These are phyloP conservation scores for Eupeodes luniger DNA, from an alignment of 2,888 invertebrate genomes.

Conservation along the genomic window DNA sequence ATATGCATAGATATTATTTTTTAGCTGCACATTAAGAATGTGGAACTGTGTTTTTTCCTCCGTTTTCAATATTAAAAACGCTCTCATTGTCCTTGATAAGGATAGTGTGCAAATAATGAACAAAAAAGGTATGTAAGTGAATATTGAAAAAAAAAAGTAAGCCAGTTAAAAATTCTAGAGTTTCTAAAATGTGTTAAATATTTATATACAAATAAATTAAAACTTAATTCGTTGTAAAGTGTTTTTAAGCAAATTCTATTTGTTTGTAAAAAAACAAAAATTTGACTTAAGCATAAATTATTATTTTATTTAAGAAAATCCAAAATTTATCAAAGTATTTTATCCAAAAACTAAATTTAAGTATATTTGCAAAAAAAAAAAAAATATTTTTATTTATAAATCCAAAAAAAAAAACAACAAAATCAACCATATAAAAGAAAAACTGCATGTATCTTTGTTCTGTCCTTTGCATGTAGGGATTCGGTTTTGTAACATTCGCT, in stretches of 20 bases:
- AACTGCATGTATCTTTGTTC: slow-evolving; percentile 96
- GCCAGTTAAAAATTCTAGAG: not conserved
- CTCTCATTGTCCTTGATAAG: too few species aligned
- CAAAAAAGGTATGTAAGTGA: too few species aligned
- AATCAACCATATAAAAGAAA: slow-evolving; percentile 84
- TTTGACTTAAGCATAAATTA: not conserved
- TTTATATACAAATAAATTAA: not conserved
- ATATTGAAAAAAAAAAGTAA: slow-evolving; percentile 2
- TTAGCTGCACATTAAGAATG: too few species aligned
- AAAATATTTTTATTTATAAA: slow-evolving; percentile 30
- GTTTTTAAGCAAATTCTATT: slow-evolving; percentile 87
- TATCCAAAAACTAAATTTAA: not conserved
- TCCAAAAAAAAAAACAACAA: not conserved
- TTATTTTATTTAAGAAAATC: slow-evolving; percentile 14
- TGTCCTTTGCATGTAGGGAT: slow-evolving; percentile 99
- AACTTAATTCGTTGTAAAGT: slow-evolving; percentile 88
- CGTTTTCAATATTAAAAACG: too few species aligned
- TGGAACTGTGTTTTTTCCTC: too few species aligned
- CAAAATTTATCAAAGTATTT: slow-evolving; percentile 16
- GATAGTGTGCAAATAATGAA: too few species aligned
- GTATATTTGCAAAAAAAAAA: slow-evolving; percentile 17
- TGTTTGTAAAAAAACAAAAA: not conserved
- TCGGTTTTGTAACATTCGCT: slow-evolving; percentile 99
- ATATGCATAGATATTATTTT: too few species aligned
- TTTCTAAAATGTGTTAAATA: not conserved